Evolutionary conservation across 2,797 vertebrate genomes (phyloP).

Genomic region (Galagoides demidoff): DNA sequence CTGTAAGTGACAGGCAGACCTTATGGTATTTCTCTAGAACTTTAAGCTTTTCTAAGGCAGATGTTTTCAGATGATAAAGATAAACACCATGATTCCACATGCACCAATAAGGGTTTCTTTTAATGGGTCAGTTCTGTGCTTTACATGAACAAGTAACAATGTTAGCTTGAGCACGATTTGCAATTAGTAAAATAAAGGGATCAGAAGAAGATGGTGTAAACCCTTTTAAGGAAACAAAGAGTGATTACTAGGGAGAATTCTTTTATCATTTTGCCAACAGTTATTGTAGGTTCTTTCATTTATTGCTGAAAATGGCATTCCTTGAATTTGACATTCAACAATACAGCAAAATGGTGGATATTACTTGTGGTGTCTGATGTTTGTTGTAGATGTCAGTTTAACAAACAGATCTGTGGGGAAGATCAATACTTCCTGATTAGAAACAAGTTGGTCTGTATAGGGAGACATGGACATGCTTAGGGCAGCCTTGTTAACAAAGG

Average conservation of each 20-base stretch:
- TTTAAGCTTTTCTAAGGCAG: not conserved
- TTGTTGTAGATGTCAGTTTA: conserved; percentile 56
- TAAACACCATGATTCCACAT: not conserved
- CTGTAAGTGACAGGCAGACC: conserved; percentile 57
- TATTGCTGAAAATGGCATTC: conserved; percentile 67
- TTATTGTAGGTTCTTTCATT: conserved; percentile 50
- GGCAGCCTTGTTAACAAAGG: conserved; percentile 68
- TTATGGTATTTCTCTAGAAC: conserved; percentile 62
- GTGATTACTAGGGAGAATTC: conserved; percentile 54
- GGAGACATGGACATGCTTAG: conserved; percentile 58
- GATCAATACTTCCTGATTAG: conserved; percentile 71
- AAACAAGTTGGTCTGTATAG: conserved; percentile 55
- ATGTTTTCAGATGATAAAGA: conserved; percentile 43
- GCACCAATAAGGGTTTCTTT: not conserved
- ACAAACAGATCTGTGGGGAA: conserved; percentile 56
- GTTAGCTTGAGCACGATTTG: conserved; percentile 64
- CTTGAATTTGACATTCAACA: conserved; percentile 71
- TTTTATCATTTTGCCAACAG: conserved; percentile 41
- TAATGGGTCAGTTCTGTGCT: not conserved
- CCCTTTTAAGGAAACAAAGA: conserved; percentile 33
- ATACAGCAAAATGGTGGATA: conserved; percentile 13
- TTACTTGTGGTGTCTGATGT: conserved; percentile 58
- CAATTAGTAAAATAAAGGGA: conserved; percentile 51
- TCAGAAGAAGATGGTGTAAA: conserved; percentile 61
- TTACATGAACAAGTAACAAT: not conserved